phyloP scores from a whole-genome alignment of 2,888 invertebrate genomes.

The Muschampia plurimacula region DNA sequence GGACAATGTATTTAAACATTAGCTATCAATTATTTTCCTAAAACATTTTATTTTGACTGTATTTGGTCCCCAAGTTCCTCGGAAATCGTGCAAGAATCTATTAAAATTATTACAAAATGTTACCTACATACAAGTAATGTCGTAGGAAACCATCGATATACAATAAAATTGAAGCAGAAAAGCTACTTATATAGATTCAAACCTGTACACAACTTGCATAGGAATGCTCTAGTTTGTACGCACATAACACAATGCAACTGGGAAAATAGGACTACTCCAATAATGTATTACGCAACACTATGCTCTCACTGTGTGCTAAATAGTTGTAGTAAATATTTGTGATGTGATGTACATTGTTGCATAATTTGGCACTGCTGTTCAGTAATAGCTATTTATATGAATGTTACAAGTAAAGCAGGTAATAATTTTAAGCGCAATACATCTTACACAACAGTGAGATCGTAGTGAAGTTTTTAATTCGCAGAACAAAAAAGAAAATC shows the following conservation, averaged over 20 bases:
- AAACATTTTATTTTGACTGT: background rate
- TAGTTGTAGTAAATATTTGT: background rate
- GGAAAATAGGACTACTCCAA: conserved; percentile 18
- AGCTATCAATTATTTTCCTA: background rate
- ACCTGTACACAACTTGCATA: background rate
- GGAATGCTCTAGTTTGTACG: conserved; percentile 13
- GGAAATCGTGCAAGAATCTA: background rate
- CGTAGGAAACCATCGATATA: background rate
- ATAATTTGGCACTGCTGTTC: conserved; percentile 7
- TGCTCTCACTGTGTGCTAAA: conserved; percentile 14
- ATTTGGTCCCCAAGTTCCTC: conserved; percentile 6
- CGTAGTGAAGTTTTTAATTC: conserved; percentile 5
- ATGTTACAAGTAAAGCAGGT: background rate
- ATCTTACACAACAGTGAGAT: conserved; percentile 8
- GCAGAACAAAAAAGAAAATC: conserved; percentile 13
- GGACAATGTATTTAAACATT: background rate
- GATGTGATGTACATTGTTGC: background rate
- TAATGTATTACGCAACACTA: conserved; percentile 11
- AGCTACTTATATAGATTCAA: background rate
- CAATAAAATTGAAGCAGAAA: background rate
- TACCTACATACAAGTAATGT: background rate
- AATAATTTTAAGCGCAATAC: background rate
- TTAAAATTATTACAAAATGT: background rate
- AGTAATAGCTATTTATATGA: background rate
- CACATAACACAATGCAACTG: conserved; percentile 8